A percentile compares a stretch with the other conserved stretches of the same genome.
phyloP scores from a whole-genome alignment of 37 sponge, comb jelly and placozoan genomes.

The Spongia lamella region DNA sequence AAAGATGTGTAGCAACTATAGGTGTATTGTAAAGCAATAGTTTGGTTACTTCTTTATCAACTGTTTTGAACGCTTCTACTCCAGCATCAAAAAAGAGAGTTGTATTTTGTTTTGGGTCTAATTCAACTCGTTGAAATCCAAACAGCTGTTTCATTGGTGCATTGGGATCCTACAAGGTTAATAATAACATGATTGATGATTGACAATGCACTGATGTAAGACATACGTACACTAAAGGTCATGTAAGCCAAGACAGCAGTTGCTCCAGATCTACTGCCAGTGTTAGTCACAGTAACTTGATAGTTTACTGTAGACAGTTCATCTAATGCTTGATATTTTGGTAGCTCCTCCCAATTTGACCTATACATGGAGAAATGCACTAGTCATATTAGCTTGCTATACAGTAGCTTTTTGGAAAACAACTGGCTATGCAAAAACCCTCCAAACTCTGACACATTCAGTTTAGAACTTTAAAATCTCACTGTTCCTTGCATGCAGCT shows the following conservation, averaged over 20 bases:
- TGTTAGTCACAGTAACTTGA: constrained; percentile 72
- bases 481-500: no score
- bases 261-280: constrained; percentile 49
- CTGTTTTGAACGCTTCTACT: constrained; percentile 31
- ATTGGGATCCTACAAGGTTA: constrained; percentile 37
- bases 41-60: constrained; percentile 43
- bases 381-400: no score
- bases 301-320: constrained; percentile 29
- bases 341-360: neutral
- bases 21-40: no score
- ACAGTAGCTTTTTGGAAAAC: no score
- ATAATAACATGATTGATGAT: neutral
- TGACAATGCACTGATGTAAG: neutral
- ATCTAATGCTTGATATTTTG: neutral
- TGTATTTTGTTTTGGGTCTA: constrained; percentile 45
- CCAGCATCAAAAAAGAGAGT: constrained; percentile 55
- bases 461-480: no score
- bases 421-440: no score
- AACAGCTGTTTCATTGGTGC: constrained; percentile 69
- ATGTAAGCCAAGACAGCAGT: constrained; percentile 60
- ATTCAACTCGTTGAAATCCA: constrained; percentile 70
- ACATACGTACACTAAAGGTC: constrained; percentile 49
- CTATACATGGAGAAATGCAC: neutral
- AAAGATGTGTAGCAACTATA: no score
- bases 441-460: no score